Evolutionary conservation across 2,888 invertebrate genomes (phyloP), one percentile per base, ranked within the genome.

Genomic region (Patella ulyssiponensis): DNA sequence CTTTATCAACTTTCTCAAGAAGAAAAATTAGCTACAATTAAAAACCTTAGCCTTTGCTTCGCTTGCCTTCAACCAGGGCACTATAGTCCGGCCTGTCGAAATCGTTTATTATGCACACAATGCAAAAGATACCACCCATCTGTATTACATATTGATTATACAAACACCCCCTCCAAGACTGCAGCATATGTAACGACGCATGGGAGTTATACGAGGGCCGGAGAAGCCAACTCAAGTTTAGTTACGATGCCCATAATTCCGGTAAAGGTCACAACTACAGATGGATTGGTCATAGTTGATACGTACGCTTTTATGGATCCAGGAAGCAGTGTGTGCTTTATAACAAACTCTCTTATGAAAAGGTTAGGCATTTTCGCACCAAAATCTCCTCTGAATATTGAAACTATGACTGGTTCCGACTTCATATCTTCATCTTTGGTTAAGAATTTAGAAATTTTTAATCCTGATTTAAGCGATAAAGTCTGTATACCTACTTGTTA

Each of bases 201-300:
- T 33, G 33, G 33, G 33, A 33, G 33, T 33, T 33, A 33, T 4
- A 58, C 58, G 58, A 58, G 58, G 58, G 58, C 58, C 58, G 58
- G 58, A n/a, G 56, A 17, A 17, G n/a, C 2, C 56, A n/a, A n/a
- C 20, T 58, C 7, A 9, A 7, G n/a, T 58, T 58, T 20, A 15
- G 58, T 58, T 15, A 58, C 75, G 2, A 44, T 93, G 44, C 94
- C 90, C 69, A 91, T 82, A n/a, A 69, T 80, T 20, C 80, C 78
- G 12, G 81, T 81, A 4, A 77, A 77, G n/a, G n/a, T n/a, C n/a
- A n/a, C n/a, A n/a, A n/a, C n/a, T n/a, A n/a, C n/a, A n/a, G 56
- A 12, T 80, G 33, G 78, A 77, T 69, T 76, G 56, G 75, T 79
- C 23, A 76, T 72, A n/a, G 58, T 80, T 15, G 74, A 79, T 20